Evolutionary conservation across 2,113 vertebrate genomes (phyloP), one percentile per base, ranked within the genome.

Genomic region (Charadrius vociferus): DNA sequence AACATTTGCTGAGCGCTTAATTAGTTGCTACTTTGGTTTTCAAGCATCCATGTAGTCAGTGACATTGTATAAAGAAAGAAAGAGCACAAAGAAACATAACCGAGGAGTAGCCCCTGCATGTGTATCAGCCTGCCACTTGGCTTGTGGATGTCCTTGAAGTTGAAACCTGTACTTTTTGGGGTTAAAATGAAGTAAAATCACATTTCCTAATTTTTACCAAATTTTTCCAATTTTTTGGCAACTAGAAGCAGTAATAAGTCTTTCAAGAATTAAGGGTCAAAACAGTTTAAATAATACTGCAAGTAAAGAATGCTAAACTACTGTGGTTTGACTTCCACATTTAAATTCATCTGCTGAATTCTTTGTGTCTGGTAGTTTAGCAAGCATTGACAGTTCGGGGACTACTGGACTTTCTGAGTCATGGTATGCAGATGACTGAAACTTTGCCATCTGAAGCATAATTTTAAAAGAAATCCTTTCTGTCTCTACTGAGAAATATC

Each of bases 211-310:
- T 32, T 80, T 79, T 75, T 37, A 66, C 4, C 6, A 49, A 19
- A 5, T 50, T 45, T 52, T 34, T 56, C 36, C 14, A 16, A 0
- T 24, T n/a, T 8, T 43, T 59, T 37, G 9, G 0, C 4, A 41
- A 37, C 9, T n/a, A 39, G 30, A 70, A 55, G 8, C 4, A 23
- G 29, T 45, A 74, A 18, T 26, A 34, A 34, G 2, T 52, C 90
- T 32, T 74, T 67, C 32, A 85, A 34, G 13, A 68, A 53, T 9
- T 41, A 56, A 78, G 18, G 5, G 8, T 71, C 65, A 58, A 87
- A 70, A 5, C 12, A 39, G 12, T 43, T 52, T 34, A 81, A 90
- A 74, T 70, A 49, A 68, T 43, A 70, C 41, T 70, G 27, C 65
- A 56, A 32, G 9, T 41, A 49, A 71, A 77, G 50, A 39, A 12